These are phyloP conservation scores for Sula dactylatra DNA, from an alignment of 2,113 vertebrate species.

Conservation along the genomic window DNA sequence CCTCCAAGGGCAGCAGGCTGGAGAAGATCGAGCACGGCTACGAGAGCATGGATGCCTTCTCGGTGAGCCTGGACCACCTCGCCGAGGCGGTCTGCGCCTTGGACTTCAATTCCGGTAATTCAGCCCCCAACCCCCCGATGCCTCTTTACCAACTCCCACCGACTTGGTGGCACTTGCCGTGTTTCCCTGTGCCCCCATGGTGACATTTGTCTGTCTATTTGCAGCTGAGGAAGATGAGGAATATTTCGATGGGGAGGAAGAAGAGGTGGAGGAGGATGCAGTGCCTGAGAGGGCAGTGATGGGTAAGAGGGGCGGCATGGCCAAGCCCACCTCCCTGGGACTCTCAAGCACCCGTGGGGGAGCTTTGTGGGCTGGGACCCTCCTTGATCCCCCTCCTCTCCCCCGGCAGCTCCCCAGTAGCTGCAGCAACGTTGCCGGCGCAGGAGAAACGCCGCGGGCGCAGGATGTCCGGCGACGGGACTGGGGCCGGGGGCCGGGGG, in stretches of 20 bases:
- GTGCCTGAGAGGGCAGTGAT: slow-evolving; percentile 41
- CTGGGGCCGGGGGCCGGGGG: neutral
- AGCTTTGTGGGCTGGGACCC: neutral
- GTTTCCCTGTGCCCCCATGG: neutral
- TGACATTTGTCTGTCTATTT: neutral
- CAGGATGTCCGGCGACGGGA: slow-evolving; percentile 15
- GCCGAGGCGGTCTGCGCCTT: slow-evolving; percentile 77
- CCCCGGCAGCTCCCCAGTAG: slow-evolving; percentile 45
- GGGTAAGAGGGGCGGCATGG: slow-evolving; percentile 22
- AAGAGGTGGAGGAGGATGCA: slow-evolving; percentile 49
- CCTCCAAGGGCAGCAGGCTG: slow-evolving; percentile 83
- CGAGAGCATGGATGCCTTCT: slow-evolving; percentile 94
- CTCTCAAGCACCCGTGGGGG: neutral
- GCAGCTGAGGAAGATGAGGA: slow-evolving; percentile 77
- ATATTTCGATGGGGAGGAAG: slow-evolving; percentile 68
- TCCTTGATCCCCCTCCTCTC: neutral
- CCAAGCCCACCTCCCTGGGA: neutral
- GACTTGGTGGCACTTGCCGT: fast-evolving
- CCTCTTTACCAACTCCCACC: neutral
- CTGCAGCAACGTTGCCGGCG: neutral
- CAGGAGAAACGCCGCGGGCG: neutral
- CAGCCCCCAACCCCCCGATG: fast-evolving
- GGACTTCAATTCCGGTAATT: slow-evolving; percentile 80
- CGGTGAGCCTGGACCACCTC: slow-evolving; percentile 82
- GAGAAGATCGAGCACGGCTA: slow-evolving; percentile 90